phyloP scores from a whole-genome alignment of 2,113 vertebrate genomes.

The Paedocypris sp. region DNA sequence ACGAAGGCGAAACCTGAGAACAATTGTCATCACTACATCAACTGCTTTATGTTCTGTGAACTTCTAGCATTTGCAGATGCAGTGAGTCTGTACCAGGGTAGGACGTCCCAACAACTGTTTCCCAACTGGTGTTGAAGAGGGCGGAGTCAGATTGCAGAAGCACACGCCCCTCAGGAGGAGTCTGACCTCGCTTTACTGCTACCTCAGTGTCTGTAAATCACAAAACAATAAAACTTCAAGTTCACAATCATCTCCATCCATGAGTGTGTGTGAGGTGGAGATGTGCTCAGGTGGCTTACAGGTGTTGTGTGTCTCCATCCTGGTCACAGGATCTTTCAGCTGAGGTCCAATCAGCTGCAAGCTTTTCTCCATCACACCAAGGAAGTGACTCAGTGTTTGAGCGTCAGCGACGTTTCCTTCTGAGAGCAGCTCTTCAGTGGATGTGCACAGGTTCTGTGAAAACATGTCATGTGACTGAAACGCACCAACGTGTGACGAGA shows the following conservation, averaged over 20 bases:
- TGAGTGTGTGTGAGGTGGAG: background rate
- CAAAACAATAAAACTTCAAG: background rate
- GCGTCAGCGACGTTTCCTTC: background rate
- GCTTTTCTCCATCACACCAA: slow-evolving; percentile 48
- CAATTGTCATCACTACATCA: background rate
- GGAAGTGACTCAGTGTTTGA: slow-evolving; percentile 36
- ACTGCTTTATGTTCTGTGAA: background rate
- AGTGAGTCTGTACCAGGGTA: slow-evolving; percentile 41
- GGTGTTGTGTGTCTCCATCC: slow-evolving; percentile 39
- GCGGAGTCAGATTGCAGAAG: slow-evolving; percentile 43
- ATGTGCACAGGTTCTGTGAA: slow-evolving; percentile 50
- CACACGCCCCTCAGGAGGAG: slow-evolving; percentile 28
- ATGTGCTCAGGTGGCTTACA: slow-evolving; percentile 34
- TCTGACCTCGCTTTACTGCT: slow-evolving; percentile 38
- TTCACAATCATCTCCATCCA: background rate
- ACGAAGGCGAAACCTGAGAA: slow-evolving; percentile 51
- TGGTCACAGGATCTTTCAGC: slow-evolving; percentile 41
- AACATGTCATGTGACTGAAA: no score
- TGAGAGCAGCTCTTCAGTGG: slow-evolving; percentile 31
- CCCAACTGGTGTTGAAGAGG: slow-evolving; percentile 58
- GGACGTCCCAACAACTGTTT: slow-evolving; percentile 34
- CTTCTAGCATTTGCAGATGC: no score
- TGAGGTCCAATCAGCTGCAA: slow-evolving; percentile 56
- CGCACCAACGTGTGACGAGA: background rate
- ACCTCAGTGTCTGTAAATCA: slow-evolving; percentile 53